Evolutionary conservation across 2,797 vertebrate genomes (phyloP).

Genomic region (Poeciliopsis infans): DNA sequence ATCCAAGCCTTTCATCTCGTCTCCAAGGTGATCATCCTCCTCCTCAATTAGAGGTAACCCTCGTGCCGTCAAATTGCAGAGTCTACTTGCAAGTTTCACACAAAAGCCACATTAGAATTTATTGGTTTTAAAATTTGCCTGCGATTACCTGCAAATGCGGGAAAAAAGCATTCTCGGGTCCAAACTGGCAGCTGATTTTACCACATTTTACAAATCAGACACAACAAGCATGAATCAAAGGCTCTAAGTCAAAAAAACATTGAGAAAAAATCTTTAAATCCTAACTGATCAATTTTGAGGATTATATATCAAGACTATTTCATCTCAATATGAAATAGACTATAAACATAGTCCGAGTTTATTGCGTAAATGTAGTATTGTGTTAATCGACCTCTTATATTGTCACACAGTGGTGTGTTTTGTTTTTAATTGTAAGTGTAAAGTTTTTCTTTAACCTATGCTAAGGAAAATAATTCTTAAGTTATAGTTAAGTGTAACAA

Average conservation of each 20-base stretch:
- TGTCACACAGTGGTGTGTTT: too few relatives aligned
- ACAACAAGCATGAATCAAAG: background rate
- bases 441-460: too few relatives aligned
- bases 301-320: too few relatives aligned
- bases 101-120: background rate
- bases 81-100: conserved; percentile 4
- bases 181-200: background rate
- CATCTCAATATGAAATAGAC: too few relatives aligned
- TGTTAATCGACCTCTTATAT: background rate
- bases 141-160: background rate
- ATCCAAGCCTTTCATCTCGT: conserved; percentile 31
- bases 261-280: too few relatives aligned
- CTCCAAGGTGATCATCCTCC: conserved; percentile 2
- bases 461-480: too few relatives aligned
- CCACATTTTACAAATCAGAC: background rate
- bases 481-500: too few relatives aligned
- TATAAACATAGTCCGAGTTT: too few relatives aligned
- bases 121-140: conserved; percentile 1
- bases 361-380: background rate
- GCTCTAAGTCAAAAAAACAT: background rate
- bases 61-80: conserved; percentile 1
- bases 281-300: too few relatives aligned
- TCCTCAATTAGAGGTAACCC: conserved; percentile 14
- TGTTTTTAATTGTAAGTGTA: too few relatives aligned
- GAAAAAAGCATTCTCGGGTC: background rate